A percentile compares a stretch with the other conserved stretches of the same genome.
These are phyloP conservation scores for Chinchilla lanigera DNA, from an alignment of 2,113 vertebrate genomes.

Conservation along the genomic window DNA sequence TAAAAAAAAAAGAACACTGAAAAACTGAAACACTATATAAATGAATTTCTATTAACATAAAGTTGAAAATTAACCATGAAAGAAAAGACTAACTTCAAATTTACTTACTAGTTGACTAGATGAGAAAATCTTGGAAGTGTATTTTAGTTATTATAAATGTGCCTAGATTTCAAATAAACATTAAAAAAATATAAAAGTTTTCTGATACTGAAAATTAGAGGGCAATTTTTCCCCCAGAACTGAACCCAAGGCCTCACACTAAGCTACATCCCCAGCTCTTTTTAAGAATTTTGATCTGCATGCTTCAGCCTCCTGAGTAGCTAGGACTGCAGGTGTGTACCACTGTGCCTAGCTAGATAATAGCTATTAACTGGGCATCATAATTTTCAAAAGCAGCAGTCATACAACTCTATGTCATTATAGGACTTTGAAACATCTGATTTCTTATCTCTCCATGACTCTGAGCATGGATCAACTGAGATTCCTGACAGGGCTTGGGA, in stretches of 20 bases:
- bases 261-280: not conserved
- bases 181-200: not conserved
- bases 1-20: too few relatives aligned
- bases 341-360: not conserved
- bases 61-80: conserved; percentile 4
- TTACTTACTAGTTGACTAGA: not conserved
- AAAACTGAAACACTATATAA: conserved; percentile 19
- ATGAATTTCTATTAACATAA: conserved; percentile 13
- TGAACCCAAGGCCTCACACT: not conserved
- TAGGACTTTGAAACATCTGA: not conserved
- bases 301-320: not conserved
- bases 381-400: not conserved
- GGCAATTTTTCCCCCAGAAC: not conserved
- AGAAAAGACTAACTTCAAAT: conserved; percentile 28
- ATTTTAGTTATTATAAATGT: conserved; percentile 15
- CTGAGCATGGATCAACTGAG: not conserved
- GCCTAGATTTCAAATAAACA: not conserved
- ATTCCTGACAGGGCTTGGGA: not conserved
- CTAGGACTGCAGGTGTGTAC: not conserved
- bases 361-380: not conserved
- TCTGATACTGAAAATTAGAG: conserved; percentile 30
- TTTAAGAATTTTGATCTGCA: not conserved
- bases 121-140: conserved; percentile 23
- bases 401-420: not conserved
- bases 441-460: conserved; percentile 6